A percentile compares a stretch with the other conserved stretches of the same genome.
These are phyloP conservation scores for Teleogryllus oceanicus DNA, from an alignment of 2,888 invertebrate species.

Conservation along the genomic window DNA sequence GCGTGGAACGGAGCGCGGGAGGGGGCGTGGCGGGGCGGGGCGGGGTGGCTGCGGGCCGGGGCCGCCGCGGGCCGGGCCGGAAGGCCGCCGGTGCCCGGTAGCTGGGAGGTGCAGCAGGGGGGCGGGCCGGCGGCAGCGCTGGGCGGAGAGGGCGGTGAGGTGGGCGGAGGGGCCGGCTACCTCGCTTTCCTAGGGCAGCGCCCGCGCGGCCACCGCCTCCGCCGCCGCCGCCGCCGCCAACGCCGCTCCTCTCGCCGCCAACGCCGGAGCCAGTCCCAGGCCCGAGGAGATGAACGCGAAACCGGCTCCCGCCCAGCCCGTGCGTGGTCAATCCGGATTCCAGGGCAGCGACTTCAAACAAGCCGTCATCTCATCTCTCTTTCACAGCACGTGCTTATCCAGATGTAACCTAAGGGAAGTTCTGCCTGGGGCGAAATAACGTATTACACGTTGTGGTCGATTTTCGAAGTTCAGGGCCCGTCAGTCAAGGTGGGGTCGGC, in stretches of 20 bases:
- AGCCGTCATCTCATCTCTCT: conserved; percentile 18
- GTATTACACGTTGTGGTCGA: background rate
- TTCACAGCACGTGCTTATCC: conserved; percentile 18
- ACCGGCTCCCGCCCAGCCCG: background rate
- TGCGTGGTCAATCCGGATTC: background rate
- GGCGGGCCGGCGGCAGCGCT: background rate
- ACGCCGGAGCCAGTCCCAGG: background rate
- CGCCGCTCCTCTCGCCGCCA: background rate
- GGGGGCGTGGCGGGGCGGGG: background rate
- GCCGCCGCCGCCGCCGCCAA: background rate
- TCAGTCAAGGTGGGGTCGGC: background rate
- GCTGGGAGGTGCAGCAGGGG: background rate
- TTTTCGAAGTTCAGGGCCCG: background rate
- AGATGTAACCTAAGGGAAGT: background rate
- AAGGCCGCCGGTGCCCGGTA: background rate
- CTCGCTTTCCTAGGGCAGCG: background rate
- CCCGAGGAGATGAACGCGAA: background rate
- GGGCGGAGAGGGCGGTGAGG: background rate
- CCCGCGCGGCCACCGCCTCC: background rate
- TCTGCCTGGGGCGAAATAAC: background rate
- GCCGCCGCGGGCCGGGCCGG: background rate
- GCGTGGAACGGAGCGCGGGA: background rate
- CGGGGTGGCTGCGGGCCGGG: background rate
- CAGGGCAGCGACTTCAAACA: conserved; percentile 6
- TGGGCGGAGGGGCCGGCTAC: background rate